phyloP scores from a whole-genome alignment of 1,140 invertebrate species.

The Musca domestica region DNA sequence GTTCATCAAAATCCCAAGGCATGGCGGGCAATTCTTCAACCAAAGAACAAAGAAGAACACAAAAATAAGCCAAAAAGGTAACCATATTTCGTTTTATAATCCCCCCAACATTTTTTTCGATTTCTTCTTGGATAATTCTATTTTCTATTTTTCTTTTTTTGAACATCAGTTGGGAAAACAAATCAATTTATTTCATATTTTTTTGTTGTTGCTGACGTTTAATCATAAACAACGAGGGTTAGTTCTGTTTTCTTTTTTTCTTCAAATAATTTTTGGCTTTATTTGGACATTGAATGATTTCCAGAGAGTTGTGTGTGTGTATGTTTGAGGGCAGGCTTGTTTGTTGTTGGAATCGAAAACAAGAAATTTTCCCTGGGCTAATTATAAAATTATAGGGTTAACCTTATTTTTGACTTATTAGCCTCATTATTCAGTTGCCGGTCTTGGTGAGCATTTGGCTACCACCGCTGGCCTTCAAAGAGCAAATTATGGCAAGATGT shows the following conservation, averaged over 20 bases:
- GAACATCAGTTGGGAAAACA: constrained; percentile 1
- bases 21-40: no score
- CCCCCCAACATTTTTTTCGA: background rate
- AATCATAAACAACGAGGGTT: background rate
- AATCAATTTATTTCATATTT: constrained; percentile 18
- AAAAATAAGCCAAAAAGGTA: background rate
- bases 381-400: constrained; percentile 26
- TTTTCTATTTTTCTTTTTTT: background rate
- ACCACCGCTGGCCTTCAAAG: no score
- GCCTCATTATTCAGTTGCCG: constrained; percentile 9
- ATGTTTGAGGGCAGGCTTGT: background rate
- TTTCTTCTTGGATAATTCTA: no score
- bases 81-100: background rate
- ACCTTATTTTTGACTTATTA: constrained; percentile 21
- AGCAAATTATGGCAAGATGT: no score
- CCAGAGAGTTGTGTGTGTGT: background rate
- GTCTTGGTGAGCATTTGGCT: background rate
- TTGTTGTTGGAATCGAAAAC: background rate
- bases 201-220: background rate
- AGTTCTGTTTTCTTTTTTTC: background rate
- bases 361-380: constrained; percentile 13
- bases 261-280: background rate
- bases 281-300: background rate
- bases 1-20: background rate
- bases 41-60: background rate